Conservation (phyloP, 2,113 vertebrate species). For the Syngnathus typhle region DNA sequence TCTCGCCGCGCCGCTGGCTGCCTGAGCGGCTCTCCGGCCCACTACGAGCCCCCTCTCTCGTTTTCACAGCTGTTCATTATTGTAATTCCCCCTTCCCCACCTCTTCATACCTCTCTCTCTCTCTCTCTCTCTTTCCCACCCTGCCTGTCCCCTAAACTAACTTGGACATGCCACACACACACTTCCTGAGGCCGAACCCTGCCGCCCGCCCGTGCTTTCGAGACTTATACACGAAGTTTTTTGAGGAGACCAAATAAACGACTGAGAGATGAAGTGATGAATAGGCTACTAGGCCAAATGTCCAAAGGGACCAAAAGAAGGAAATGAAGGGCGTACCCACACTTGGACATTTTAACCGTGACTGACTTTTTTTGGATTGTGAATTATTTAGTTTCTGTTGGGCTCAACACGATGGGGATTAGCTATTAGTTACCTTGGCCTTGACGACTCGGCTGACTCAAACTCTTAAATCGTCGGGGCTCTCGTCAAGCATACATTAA, state of each 20-base stretch:
- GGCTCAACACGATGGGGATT: too few species aligned
- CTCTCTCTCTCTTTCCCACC: constrained; percentile 21
- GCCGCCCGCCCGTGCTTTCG: constrained; percentile 2
- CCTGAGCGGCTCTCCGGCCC: constrained; percentile 30
- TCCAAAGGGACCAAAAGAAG: neutral
- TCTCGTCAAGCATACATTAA: constrained; percentile 25
- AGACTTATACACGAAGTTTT: neutral
- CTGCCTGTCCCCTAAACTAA: constrained; percentile 53
- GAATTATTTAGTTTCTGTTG: neutral
- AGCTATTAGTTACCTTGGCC: too few species aligned
- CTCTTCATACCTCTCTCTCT: constrained; percentile 37
- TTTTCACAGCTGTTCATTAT: constrained; percentile 90
- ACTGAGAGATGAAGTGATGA: neutral
- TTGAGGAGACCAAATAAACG: neutral
- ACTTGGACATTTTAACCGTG: neutral
- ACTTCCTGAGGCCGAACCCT: constrained; percentile 81
- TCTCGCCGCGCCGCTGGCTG: constrained; percentile 34
- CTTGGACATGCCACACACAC: constrained; percentile 77
- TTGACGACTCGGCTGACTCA: too few species aligned
- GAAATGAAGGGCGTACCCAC: neutral
- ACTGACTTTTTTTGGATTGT: neutral
- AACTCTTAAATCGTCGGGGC: constrained; percentile 5
- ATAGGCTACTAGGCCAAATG: neutral
- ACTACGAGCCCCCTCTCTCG: constrained; percentile 39
- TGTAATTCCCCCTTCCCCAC: constrained; percentile 87